Base-by-base conservation (phyloP, 1,140 invertebrate species). In the Aphelenchoides fujianensis region DNA sequence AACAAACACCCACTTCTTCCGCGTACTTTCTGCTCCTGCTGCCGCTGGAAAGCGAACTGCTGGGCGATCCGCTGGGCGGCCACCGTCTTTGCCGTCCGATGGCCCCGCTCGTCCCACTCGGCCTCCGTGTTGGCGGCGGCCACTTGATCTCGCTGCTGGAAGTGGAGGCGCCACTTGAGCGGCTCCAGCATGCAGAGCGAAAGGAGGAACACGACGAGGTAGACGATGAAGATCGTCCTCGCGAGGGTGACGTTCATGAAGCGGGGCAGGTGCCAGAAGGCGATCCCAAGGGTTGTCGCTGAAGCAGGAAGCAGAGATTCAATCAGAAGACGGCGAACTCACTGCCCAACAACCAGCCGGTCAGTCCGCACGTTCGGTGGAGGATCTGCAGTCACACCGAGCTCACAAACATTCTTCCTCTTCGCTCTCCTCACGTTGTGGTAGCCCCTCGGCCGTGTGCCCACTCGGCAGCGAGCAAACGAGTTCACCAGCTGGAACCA, bases 401-500 rank as follows among this genome's bases (percentile, higher is more conserved):
- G n/a, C n/a, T n/a, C n/a, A n/a, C n/a, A n/a, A n/a, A n/a, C n/a
- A n/a, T n/a, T n/a, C n/a, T n/a, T n/a, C n/a, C n/a, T n/a, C n/a
- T n/a, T n/a, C n/a, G n/a, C n/a, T n/a, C n/a, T n/a, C n/a, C n/a
- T n/a, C n/a, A n/a, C n/a, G 19, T 59, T 59, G 55, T 59, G 55
- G 5, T 5, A 7, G 12, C 12, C 5, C 5, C 55, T 27, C 5
- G 34, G 23, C 7, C 5, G 28, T 5, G 5, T 59, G 7, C 55
- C 55, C 12, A 23, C 5, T 7, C 23, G 55, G 23, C 55, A 59
- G 34, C 55, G 55, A 59, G 34, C 28, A 5, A 59, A 16, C 19
- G 55, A 59, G 23, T 59, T 59, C 5, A 59, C 28, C 5, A 59
- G 5, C 34, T 59, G 55, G 34, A 59, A 59, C 55, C 55, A 59